These are phyloP conservation scores for Barnardius zonarius DNA, from an alignment of 2,113 vertebrate genomes.

Conservation along the genomic window DNA sequence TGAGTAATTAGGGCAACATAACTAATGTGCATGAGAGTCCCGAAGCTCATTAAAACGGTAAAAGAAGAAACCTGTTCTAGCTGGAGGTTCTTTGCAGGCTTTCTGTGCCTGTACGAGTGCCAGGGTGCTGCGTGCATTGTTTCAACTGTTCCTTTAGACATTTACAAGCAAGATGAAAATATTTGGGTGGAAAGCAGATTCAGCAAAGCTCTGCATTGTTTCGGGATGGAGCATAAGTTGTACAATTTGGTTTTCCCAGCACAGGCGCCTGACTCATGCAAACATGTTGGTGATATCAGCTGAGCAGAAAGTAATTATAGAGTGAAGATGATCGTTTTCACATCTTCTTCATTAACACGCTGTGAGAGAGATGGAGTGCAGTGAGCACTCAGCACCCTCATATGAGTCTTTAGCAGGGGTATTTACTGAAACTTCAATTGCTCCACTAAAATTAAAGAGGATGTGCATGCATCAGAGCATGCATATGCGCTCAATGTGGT, in stretches of 20 bases:
- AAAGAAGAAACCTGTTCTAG: slow-evolving; percentile 68
- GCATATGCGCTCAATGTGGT: neutral
- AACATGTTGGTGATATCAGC: neutral
- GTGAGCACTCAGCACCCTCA: neutral
- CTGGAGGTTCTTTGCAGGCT: neutral
- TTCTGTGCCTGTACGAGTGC: neutral
- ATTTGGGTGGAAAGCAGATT: neutral
- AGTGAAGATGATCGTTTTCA: neutral
- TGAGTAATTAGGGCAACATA: slow-evolving; percentile 81
- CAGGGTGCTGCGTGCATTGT: neutral
- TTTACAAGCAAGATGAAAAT: neutral
- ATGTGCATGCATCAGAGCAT: rapidly evolving
- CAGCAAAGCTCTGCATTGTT: neutral
- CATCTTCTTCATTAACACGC: neutral
- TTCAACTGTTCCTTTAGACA: neutral
- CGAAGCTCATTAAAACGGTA: slow-evolving; percentile 78
- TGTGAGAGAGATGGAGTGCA: neutral
- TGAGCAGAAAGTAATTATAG: neutral
- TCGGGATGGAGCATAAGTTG: neutral
- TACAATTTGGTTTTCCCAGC: neutral
- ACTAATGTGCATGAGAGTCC: slow-evolving; percentile 78
- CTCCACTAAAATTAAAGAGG: neutral
- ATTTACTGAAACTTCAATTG: neutral
- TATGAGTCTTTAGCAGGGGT: neutral
- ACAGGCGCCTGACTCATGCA: neutral